A percentile compares a stretch with the other conserved stretches of the same genome.
These are phyloP conservation scores for Zaprionus taronus DNA, from an alignment of 1,140 invertebrate genomes.

Conservation along the genomic window DNA sequence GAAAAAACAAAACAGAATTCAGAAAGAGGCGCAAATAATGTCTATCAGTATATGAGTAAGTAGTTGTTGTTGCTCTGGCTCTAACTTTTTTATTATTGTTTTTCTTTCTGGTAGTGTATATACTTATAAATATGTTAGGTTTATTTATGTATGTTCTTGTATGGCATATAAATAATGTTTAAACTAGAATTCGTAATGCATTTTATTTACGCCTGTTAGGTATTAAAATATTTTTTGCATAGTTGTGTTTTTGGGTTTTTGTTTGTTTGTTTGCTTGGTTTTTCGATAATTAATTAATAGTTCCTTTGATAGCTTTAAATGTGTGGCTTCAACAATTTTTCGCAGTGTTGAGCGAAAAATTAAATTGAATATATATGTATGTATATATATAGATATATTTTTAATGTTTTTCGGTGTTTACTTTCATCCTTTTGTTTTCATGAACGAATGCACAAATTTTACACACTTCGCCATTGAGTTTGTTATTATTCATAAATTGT, in stretches of 20 bases:
- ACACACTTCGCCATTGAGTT: constrained; percentile 78
- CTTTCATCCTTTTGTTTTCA: constrained; percentile 82
- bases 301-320: constrained; percentile 74
- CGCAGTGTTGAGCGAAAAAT: constrained; percentile 45
- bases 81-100: constrained; percentile 56
- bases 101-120: constrained; percentile 51
- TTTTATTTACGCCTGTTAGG: constrained; percentile 54
- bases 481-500: constrained; percentile 74
- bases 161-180: constrained; percentile 76
- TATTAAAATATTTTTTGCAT: constrained; percentile 77
- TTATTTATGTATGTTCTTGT: constrained; percentile 71
- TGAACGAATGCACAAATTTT: constrained; percentile 82
- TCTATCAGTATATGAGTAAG: constrained; percentile 44
- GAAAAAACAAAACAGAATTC: constrained; percentile 22
- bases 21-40: constrained; percentile 50
- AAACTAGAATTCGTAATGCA: constrained; percentile 73
- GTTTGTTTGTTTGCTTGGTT: constrained; percentile 23
- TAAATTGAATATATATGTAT: constrained; percentile 61
- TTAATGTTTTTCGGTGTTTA: constrained; percentile 82
- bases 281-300: constrained; percentile 67
- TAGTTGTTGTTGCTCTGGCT: constrained; percentile 55
- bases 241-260: constrained; percentile 30
- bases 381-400: constrained; percentile 65
- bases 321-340: constrained; percentile 62
- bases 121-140: constrained; percentile 67